Evolutionary conservation across 2,113 vertebrate genomes (phyloP).

Genomic region (Buteo buteo): DNA sequence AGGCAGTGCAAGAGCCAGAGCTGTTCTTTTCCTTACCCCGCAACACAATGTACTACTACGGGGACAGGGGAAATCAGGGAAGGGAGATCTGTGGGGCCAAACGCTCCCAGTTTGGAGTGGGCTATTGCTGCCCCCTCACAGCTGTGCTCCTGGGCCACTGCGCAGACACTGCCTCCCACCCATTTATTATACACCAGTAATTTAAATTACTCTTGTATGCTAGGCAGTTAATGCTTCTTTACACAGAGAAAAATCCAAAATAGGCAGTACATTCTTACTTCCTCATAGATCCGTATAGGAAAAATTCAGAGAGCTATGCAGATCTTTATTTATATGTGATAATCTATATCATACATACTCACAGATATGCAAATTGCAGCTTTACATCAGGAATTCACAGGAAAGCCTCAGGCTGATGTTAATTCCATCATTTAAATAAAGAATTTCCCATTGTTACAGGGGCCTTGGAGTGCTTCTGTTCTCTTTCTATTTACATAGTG

Average conservation of each 20-base stretch:
- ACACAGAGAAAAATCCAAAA: neutral
- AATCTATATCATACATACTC: conserved; percentile 40
- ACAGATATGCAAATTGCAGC: conserved; percentile 49
- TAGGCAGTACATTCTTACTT: neutral
- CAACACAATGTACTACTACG: neutral
- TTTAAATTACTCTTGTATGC: neutral
- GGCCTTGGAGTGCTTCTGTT: conserved; percentile 35
- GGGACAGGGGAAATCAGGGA: neutral
- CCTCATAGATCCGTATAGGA: neutral
- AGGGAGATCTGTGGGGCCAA: neutral
- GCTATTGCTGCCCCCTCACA: neutral
- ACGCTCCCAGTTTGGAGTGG: neutral
- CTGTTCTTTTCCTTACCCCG: neutral
- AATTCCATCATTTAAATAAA: conserved; percentile 66
- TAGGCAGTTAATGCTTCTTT: neutral
- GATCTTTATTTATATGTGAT: conserved; percentile 43
- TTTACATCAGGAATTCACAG: conserved; percentile 53
- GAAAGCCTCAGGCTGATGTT: conserved; percentile 54
- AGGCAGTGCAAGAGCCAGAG: neutral
- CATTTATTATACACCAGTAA: neutral
- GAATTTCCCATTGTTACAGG: conserved; percentile 34
- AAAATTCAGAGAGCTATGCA: neutral
- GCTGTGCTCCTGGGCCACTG: neutral
- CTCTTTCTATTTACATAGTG: conserved; percentile 43
- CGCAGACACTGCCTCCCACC: neutral